Percentiles rank a stretch among this genome's conserved stretches.
phyloP scores from a whole-genome alignment of 2,797 vertebrate genomes.

The Cyclura pinguis region DNA sequence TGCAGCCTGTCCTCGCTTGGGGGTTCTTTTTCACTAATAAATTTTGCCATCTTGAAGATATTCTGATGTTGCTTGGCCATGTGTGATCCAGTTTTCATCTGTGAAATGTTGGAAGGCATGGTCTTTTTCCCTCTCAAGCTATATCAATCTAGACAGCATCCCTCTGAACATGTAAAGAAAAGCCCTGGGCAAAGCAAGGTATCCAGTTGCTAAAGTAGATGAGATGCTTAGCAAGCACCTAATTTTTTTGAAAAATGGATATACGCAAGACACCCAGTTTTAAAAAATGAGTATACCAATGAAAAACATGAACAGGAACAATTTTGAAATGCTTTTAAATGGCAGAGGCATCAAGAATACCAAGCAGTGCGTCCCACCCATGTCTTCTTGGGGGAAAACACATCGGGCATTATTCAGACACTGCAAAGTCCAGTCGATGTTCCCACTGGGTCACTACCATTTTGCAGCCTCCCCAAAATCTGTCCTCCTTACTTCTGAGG shows the following conservation, averaged over 20 bases:
- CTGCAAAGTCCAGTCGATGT: not conserved
- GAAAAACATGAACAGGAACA: not conserved
- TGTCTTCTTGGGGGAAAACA: not conserved
- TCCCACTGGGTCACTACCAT: not conserved
- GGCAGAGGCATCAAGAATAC: not conserved
- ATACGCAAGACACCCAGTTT: not conserved
- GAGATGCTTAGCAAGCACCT: not conserved
- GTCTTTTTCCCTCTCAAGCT: not conserved
- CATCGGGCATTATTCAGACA: not conserved
- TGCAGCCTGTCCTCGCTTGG: too few relatives aligned
- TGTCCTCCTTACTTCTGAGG: not conserved
- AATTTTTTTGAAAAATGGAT: not conserved
- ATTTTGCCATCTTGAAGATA: too few relatives aligned
- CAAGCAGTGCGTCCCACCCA: not conserved
- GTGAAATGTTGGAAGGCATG: too few relatives aligned
- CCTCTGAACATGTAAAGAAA: not conserved
- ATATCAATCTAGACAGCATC: not conserved
- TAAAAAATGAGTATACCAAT: not conserved
- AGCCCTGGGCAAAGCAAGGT: not conserved
- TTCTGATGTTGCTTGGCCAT: too few relatives aligned
- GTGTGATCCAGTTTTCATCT: too few relatives aligned
- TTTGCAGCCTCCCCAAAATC: not conserved
- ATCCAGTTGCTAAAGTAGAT: not conserved
- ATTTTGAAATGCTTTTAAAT: constrained; percentile 12
- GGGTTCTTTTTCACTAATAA: too few relatives aligned